phyloP scores from a whole-genome alignment of 2,113 vertebrate genomes.

The Panthera tigris region DNA sequence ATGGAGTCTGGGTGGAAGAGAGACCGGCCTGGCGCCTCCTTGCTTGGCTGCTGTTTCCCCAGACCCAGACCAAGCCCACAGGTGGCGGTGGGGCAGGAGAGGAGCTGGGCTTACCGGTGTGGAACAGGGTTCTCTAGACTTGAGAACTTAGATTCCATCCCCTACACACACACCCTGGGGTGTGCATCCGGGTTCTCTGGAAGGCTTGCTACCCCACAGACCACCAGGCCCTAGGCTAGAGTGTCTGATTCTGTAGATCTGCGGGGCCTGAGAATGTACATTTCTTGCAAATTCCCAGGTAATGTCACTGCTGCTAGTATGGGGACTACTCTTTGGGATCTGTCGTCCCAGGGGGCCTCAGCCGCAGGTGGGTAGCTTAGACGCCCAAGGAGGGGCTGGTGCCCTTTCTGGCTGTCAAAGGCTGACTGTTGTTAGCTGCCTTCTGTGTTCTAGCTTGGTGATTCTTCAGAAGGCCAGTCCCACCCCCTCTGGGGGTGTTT shows the following conservation, averaged over 20 bases:
- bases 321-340: background rate
- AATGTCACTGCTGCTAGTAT: background rate
- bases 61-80: too few relatives aligned
- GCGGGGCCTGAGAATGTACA: background rate
- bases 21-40: background rate
- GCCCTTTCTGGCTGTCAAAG: background rate
- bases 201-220: too few relatives aligned
- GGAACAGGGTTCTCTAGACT: background rate
- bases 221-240: rapidly evolving
- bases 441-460: background rate
- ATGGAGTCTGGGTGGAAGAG: background rate
- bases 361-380: background rate
- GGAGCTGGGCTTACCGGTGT: rapidly evolving
- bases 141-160: background rate
- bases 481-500: background rate
- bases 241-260: background rate
- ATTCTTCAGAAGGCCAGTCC: background rate
- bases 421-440: too few relatives aligned
- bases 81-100: background rate
- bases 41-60: background rate
- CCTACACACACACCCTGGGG: background rate
- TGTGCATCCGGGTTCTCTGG: rapidly evolving
- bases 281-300: background rate
- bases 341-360: rapidly evolving
- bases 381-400: background rate